These are phyloP conservation scores for Hydrolagus colliei DNA, from an alignment of 2,797 vertebrate species.

Conservation along the genomic window DNA sequence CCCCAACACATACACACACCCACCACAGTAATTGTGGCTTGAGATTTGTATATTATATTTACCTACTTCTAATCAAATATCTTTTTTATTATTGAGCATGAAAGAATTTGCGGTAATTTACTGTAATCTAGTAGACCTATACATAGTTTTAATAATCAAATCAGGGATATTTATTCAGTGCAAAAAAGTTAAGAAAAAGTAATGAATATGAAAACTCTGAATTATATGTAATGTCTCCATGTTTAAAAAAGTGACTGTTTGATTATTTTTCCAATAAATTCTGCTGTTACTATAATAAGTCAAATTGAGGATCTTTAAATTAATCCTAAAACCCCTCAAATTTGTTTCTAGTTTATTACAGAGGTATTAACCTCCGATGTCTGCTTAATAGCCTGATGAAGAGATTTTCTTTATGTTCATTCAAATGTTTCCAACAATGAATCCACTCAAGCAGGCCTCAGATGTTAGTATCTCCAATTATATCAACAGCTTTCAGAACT, in stretches of 20 bases:
- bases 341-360: not conserved
- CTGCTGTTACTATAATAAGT: not conserved
- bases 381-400: not conserved
- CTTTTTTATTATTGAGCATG: not conserved
- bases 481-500: too few relatives aligned
- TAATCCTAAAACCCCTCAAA: not conserved
- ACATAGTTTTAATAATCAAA: not conserved
- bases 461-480: not conserved
- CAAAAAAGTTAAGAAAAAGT: not conserved
- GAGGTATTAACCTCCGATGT: not conserved
- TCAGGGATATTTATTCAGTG: not conserved
- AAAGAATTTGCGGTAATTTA: not conserved
- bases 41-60: not conserved
- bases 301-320: not conserved
- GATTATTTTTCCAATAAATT: not conserved
- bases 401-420: not conserved
- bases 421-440: not conserved
- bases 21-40: too few relatives aligned
- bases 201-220: not conserved
- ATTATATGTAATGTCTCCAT: not conserved
- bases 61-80: not conserved
- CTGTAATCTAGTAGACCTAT: not conserved
- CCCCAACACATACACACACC: too few relatives aligned
- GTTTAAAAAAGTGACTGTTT: not conserved
- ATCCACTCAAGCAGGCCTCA: constrained; percentile 10